Evolutionary conservation across 64 coral and sea anemone genomes (phyloP), one percentile per base, ranked within the genome.

Genomic region (Montipora foliosa): DNA sequence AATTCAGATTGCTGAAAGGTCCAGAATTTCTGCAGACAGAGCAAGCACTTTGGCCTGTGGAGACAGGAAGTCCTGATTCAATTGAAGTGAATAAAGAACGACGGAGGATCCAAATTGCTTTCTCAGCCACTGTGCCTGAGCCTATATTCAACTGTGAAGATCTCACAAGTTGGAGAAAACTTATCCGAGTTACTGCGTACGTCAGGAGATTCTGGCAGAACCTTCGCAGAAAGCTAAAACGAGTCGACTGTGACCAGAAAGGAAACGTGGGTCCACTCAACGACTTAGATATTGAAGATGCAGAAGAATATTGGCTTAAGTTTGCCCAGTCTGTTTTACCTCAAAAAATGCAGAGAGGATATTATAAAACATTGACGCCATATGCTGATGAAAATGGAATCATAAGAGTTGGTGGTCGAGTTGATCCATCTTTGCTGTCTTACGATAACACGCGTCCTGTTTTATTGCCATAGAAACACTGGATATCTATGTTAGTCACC

Each of bases 131-230:
- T 49, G 46, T 87, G 5, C 50, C 67, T 1, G 64, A 72, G 13
- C 83, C 83, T 49, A 17, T 87, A 3, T 1, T 72, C 1, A 73
- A 72, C 12, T 50, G 61, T 19, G 44, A 87, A 72, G 58, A 71
- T 8, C 88, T 88, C 44, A 88, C 76, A 21, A 80, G 11, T 4
- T 88, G 92, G 92, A 93, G n/a, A 88, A 49, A 61, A 50, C 64
- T 88, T 15, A 17, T 82, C 5, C 22, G 89, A 67, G 91, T 93
- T 12, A 93, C 91, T 29, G 91, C 82, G 3, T 70, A 79, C 66
- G 61, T 93, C 1, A 11, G 49, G 20, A 13, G 82, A 53, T 79
- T 93, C 21, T 76, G 52, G 51, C 44, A 82, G n/a, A 84, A 76
- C 67, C 55, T 72, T 5, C 68, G 68, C 17, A 6, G 13, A 4